A percentile compares a stretch with the other conserved stretches of the same genome.
phyloP scores from a whole-genome alignment of 92 coral and sea anemone species.

The Galaxea fascicularis region DNA sequence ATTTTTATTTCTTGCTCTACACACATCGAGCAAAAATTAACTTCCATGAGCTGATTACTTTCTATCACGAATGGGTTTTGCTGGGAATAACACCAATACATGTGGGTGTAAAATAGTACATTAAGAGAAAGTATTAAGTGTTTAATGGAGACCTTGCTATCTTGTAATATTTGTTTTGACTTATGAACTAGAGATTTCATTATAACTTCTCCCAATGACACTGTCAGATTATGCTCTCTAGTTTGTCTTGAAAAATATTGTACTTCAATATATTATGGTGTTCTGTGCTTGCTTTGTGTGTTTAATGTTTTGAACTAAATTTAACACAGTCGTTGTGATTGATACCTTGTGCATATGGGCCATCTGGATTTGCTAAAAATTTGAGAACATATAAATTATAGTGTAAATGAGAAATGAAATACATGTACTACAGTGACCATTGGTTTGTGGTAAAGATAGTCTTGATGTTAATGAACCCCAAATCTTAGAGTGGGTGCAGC shows the following conservation, averaged over 20 bases:
- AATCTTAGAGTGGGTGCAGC: slow-evolving; percentile 42
- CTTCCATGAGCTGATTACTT: no score
- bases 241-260: no score
- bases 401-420: not conserved
- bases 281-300: no score
- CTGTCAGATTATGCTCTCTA: no score
- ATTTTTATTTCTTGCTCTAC: no score
- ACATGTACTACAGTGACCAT: not conserved
- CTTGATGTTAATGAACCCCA: slow-evolving; percentile 38
- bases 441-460: not conserved
- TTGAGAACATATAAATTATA: not conserved
- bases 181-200: no score
- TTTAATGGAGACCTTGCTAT: no score
- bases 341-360: not conserved
- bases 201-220: no score
- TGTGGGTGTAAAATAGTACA: not conserved
- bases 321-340: not conserved
- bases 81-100: not conserved
- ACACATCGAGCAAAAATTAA: no score
- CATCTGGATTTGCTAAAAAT: not conserved
- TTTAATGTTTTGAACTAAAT: no score
- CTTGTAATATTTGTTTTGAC: not conserved
- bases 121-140: not conserved
- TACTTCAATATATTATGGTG: no score
- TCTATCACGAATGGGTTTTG: not conserved